These are phyloP conservation scores for Myrmecophaga tridactyla DNA, from an alignment of 2,113 vertebrate genomes.

Conservation along the genomic window DNA sequence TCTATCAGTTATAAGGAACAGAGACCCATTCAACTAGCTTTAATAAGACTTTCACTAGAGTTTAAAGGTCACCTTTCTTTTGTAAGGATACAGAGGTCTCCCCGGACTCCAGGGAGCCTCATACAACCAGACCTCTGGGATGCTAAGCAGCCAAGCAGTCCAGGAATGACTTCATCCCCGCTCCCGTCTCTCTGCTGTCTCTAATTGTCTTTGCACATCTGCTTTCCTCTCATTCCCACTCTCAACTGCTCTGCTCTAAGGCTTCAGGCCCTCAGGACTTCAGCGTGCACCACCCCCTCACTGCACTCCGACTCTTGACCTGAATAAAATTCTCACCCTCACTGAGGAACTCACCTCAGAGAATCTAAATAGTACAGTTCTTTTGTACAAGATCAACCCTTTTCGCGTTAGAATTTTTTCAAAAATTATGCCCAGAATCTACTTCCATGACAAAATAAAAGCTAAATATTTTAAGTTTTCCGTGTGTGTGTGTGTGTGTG, in stretches of 20 bases:
- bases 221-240: neutral
- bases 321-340: neutral
- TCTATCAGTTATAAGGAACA: neutral
- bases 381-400: neutral
- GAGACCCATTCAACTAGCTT: neutral
- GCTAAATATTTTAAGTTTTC: neutral
- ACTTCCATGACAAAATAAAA: neutral
- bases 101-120: neutral
- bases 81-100: neutral
- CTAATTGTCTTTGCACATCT: neutral
- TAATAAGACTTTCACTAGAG: no score
- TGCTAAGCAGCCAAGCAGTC: neutral
- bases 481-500: neutral
- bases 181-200: neutral
- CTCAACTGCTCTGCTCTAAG: neutral
- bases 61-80: neutral
- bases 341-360: neutral
- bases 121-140: neutral
- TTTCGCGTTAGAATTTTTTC: neutral
- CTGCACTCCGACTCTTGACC: neutral
- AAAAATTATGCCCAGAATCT: neutral
- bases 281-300: accelerated
- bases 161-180: neutral
- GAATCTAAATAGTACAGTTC: neutral
- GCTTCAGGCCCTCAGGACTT: neutral